phyloP scores from a whole-genome alignment of 2,888 invertebrate species.

The Acronicta leporina region DNA sequence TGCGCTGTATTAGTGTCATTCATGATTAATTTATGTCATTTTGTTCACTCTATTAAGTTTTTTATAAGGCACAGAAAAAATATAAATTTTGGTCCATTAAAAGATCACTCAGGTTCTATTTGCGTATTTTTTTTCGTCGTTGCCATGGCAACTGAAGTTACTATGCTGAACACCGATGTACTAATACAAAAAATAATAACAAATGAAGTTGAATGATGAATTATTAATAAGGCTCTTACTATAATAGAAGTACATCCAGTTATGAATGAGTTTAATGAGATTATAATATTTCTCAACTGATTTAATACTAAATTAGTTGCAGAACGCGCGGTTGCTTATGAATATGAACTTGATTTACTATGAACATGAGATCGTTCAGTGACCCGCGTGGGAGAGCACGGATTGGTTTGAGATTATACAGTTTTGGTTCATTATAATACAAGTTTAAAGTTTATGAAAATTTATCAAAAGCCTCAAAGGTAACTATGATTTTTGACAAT shows the following conservation, averaged over 20 bases:
- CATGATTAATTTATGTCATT: constrained; percentile 24
- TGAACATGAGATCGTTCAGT: constrained; percentile 41
- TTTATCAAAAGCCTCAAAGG: neutral
- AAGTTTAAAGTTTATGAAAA: neutral
- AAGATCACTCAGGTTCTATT: constrained; percentile 16
- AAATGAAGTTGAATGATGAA: constrained; percentile 45
- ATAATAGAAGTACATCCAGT: constrained; percentile 24
- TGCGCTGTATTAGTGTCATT: neutral
- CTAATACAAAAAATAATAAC: constrained; percentile 43
- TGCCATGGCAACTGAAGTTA: constrained; percentile 21
- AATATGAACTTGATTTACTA: constrained; percentile 29
- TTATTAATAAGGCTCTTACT: constrained; percentile 38
- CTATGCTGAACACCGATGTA: constrained; percentile 13
- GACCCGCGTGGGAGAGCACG: constrained; percentile 31
- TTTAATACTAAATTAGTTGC: constrained; percentile 47
- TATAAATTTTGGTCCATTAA: constrained; percentile 1
- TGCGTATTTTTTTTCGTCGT: constrained; percentile 10
- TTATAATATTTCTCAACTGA: constrained; percentile 40
- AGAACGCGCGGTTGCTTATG: constrained; percentile 20
- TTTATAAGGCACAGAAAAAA: neutral
- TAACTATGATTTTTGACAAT: neutral
- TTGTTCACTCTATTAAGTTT: neutral
- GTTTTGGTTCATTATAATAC: neutral
- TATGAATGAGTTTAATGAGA: constrained; percentile 39
- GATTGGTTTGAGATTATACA: constrained; percentile 4